phyloP scores from a whole-genome alignment of 1,140 invertebrate species.

The Hypothenemus hampei region DNA sequence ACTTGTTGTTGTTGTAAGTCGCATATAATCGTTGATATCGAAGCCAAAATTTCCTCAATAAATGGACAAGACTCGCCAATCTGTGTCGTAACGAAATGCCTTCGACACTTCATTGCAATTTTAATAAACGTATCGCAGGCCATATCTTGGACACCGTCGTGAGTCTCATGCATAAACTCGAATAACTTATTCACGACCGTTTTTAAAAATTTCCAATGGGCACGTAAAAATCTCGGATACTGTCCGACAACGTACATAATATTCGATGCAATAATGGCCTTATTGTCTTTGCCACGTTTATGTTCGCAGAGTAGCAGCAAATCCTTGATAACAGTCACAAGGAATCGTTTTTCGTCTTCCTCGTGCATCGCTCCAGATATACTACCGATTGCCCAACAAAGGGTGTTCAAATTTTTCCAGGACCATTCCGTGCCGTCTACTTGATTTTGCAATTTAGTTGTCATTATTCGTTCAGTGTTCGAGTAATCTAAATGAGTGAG shows the following conservation, averaged over 20 bases:
- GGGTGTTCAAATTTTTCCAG: constrained; percentile 99
- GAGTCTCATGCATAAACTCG: constrained; percentile 99
- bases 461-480: constrained; percentile 99
- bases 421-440: constrained; percentile 99
- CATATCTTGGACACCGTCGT: constrained; percentile 99
- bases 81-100: constrained; percentile 97
- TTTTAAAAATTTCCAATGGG: constrained; percentile 99
- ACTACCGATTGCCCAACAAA: constrained; percentile 99
- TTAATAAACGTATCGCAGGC: constrained; percentile 99
- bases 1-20: constrained; percentile 91
- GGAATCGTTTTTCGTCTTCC: constrained; percentile 98
- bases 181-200: constrained; percentile 99
- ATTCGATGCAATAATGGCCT: constrained; percentile 99
- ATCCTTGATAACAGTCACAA: constrained; percentile 99
- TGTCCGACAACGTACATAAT: constrained; percentile 99
- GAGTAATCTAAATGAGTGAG: constrained; percentile 97
- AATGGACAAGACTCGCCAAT: constrained; percentile 95
- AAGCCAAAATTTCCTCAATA: constrained; percentile 96
- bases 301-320: constrained; percentile 97
- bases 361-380: constrained; percentile 99
- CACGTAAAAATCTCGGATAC: constrained; percentile 95
- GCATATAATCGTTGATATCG: constrained; percentile 97
- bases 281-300: constrained; percentile 99
- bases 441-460: constrained; percentile 97
- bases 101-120: constrained; percentile 97